Evolutionary conservation across 2,888 invertebrate genomes (phyloP).

Genomic region (Apamea epomidion): DNA sequence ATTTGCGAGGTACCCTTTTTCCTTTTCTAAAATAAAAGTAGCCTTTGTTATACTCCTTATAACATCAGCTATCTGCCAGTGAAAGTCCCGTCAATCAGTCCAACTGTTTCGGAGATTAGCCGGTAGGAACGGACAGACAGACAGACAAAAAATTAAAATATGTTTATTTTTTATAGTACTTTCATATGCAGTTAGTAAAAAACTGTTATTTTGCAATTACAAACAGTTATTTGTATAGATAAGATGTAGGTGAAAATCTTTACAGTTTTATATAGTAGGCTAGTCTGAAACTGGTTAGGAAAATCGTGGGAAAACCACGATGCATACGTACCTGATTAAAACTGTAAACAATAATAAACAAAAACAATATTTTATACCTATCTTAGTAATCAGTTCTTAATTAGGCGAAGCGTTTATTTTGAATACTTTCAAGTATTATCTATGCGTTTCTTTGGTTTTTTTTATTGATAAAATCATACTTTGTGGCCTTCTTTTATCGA

Average conservation of each 20-base stretch:
- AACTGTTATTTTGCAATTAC: no score
- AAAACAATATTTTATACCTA: neutral
- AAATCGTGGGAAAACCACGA: neutral
- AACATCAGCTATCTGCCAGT: neutral
- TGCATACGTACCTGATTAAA: no score
- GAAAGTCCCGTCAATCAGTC: neutral
- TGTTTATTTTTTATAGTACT: no score
- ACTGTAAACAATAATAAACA: neutral
- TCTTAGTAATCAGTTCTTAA: constrained; percentile 16
- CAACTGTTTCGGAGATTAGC: no score
- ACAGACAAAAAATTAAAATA: no score
- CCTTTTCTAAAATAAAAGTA: neutral
- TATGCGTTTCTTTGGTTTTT: neutral
- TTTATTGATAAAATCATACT: constrained; percentile 17
- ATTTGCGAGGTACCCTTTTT: neutral
- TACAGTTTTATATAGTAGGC: neutral
- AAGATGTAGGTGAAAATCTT: constrained; percentile 12
- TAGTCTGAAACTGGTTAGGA: neutral
- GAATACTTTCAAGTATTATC: constrained; percentile 21
- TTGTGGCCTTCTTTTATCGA: constrained; percentile 21
- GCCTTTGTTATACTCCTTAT: neutral
- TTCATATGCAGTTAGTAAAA: no score
- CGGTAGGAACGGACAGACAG: no score
- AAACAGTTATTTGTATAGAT: no score
- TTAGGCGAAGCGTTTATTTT: constrained; percentile 19